Base-by-base conservation (phyloP, 2,113 vertebrate genomes). In the Tachuris rubrigastra region DNA sequence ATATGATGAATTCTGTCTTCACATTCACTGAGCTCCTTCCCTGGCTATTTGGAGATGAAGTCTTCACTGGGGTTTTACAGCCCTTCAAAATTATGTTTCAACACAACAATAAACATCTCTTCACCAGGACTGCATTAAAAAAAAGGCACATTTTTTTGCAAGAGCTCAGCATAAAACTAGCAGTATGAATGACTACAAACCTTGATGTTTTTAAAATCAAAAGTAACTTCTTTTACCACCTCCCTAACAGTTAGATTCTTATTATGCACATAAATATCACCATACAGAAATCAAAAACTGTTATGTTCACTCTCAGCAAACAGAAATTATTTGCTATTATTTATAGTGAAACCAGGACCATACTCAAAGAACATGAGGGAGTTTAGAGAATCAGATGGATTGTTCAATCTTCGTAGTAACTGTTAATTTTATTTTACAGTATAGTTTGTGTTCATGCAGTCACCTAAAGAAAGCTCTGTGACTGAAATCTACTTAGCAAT, bases 391-490 rank as follows among this genome's bases (percentile, higher is more conserved):
- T 72, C 63, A 75, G 49, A 68, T 19, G 24, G 44, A 95, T 67
- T 3, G 22, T 93, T 82, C 8, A 6, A 37, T 86, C 73, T 59
- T 50, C 66, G n/a, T 42, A 84, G 42, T 50, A 83, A 35, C 47
- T 68, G 59, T 59, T 96, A 73, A 94, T 91, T 95, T 95, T 89
- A 59, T 84, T 94, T 92, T 83, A 60, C 46, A 75, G 71, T 2
- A 53, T 25, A 85, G 56, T 91, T 86, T 72, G 11, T 69, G 59
- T 53, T 86, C 82, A 46, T 6, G 35, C 58, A 76, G 88, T 31
- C 72, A 90, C 59, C 56, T 39, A 44, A 74, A 87, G 58, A 91
- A 95, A 93, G 62, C 58, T 31, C 82, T 31, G 56, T 6, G 8
- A 72, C 55, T 53, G 58, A 90, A 89, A 84, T 75, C 60, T 81